A percentile compares a stretch with the other conserved stretches of the same genome.
These are phyloP conservation scores for Gymnogyps californianus DNA, from an alignment of 2,113 vertebrate species.

Conservation along the genomic window DNA sequence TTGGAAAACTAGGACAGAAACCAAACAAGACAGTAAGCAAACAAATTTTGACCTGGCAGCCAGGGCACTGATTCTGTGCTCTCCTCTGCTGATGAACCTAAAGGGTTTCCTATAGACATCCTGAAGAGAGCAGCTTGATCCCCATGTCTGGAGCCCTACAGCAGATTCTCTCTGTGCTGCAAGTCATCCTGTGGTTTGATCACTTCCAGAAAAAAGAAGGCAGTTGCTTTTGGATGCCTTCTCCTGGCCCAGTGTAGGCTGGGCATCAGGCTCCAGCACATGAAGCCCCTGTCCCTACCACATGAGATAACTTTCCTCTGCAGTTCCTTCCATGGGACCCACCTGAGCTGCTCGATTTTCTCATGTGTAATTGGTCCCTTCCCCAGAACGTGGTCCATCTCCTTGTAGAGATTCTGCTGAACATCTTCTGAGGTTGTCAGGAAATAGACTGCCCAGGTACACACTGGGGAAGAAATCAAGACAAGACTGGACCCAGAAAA, in stretches of 20 bases:
- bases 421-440: slow-evolving; percentile 86
- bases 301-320: not conserved
- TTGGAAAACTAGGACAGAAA: not conserved
- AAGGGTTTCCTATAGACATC: not conserved
- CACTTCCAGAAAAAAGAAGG: not conserved
- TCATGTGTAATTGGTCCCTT: slow-evolving; percentile 83
- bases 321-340: not conserved
- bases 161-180: not conserved
- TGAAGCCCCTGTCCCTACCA: not conserved
- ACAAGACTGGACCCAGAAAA: not conserved
- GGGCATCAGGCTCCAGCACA: not conserved
- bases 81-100: not conserved
- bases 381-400: slow-evolving; percentile 84
- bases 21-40: not conserved
- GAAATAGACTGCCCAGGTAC: slow-evolving; percentile 94
- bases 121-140: not conserved
- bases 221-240: not conserved
- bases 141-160: not conserved
- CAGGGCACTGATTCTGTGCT: not conserved
- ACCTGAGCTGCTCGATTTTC: slow-evolving; percentile 91
- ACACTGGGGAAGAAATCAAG: slow-evolving; percentile 79
- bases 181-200: not conserved
- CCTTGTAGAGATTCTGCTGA: slow-evolving; percentile 87
- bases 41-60: not conserved
- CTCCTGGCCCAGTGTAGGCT: not conserved